phyloP scores from a whole-genome alignment of 2,113 vertebrate genomes.

The Sclerurus mexicanus region DNA sequence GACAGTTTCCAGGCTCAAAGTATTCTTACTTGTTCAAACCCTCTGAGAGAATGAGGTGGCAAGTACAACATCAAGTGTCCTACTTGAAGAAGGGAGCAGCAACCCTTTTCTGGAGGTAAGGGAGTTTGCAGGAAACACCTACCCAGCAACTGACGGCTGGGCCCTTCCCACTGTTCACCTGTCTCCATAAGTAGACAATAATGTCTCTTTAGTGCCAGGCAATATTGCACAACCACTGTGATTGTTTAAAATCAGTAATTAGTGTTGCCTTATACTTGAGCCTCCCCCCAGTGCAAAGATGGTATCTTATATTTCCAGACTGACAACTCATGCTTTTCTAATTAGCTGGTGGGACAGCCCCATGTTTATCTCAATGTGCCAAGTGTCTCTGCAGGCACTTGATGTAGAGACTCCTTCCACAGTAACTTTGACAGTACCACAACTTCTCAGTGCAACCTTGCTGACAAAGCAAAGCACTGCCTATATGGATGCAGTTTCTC shows the following conservation, averaged over 20 bases:
- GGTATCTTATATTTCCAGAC: slow-evolving; percentile 4
- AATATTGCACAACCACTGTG: background rate
- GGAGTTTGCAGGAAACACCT: background rate
- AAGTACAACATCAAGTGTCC: background rate
- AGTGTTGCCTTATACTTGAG: background rate
- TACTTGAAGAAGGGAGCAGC: background rate
- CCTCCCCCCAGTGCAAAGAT: background rate
- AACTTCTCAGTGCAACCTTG: background rate
- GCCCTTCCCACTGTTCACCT: background rate
- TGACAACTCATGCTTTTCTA: background rate
- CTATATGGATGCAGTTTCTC: background rate
- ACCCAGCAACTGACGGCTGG: background rate
- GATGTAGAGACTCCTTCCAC: background rate
- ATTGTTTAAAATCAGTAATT: slow-evolving; percentile 15
- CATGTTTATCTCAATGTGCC: background rate
- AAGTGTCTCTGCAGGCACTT: background rate
- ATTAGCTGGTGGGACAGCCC: background rate
- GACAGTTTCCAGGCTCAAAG: background rate
- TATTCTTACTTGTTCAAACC: background rate
- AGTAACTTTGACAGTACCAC: background rate
- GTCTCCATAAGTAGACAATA: background rate
- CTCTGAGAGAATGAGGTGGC: background rate
- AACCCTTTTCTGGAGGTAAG: background rate
- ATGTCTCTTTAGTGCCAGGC: background rate
- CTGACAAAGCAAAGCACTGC: background rate